Percentiles rank a stretch among this genome's conserved stretches.
Evolutionary conservation across 1,140 invertebrate species (phyloP).

Genomic region (Magallana ariakensis): DNA sequence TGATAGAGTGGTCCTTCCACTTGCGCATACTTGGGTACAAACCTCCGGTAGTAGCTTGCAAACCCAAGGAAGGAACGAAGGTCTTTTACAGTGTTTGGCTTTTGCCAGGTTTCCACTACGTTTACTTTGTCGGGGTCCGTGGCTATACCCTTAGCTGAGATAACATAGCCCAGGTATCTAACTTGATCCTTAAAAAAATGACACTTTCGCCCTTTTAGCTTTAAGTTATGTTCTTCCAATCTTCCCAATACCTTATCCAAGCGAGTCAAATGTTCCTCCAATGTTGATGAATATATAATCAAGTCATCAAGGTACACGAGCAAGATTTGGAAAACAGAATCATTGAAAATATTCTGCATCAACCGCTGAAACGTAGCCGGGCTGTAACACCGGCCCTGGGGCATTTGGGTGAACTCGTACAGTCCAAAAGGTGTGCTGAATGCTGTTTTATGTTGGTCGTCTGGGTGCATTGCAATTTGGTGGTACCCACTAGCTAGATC

Average conservation of each 20-base stretch:
- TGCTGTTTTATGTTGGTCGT: conserved; percentile 75
- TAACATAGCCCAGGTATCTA: conserved; percentile 42
- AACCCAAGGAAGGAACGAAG: conserved; percentile 66
- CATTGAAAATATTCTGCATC: conserved; percentile 53
- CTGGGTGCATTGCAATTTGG: conserved; percentile 76
- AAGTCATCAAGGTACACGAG: conserved; percentile 61
- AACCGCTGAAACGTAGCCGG: conserved; percentile 60
- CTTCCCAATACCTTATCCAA: conserved; percentile 32
- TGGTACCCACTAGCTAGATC: conserved; percentile 74
- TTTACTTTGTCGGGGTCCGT: conserved; percentile 48
- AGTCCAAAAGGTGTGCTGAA: conserved; percentile 57
- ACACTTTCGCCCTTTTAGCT: conserved; percentile 42
- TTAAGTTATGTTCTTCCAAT: conserved; percentile 41
- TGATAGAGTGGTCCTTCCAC: conserved; percentile 47
- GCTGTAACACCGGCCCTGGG: conserved; percentile 63
- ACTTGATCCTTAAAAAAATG: conserved; percentile 43
- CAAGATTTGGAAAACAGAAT: conserved; percentile 47
- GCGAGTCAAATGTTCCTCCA: conserved; percentile 38
- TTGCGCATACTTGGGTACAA: conserved; percentile 40
- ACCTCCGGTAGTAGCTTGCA: conserved; percentile 46
- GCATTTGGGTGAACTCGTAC: conserved; percentile 56
- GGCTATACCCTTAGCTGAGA: conserved; percentile 59
- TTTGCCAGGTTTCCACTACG: conserved; percentile 68
- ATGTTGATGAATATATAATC: conserved; percentile 34
- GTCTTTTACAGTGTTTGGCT: conserved; percentile 65